Percentiles rank a stretch among this genome's conserved stretches.
phyloP scores from a whole-genome alignment of 2,888 invertebrate genomes.

The Pegoplata infirma region DNA sequence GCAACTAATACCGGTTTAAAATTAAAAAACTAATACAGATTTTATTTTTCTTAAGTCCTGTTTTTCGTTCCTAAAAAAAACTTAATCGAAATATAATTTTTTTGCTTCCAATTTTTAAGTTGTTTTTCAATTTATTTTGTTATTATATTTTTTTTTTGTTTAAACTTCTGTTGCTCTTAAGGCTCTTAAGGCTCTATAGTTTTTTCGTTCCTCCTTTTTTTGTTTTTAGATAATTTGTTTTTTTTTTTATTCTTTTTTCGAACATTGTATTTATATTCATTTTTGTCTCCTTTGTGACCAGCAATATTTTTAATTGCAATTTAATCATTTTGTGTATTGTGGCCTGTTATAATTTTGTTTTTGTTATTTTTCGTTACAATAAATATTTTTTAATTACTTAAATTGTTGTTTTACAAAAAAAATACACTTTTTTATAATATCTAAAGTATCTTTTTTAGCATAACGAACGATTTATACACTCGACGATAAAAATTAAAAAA shows the following conservation, averaged over 20 bases:
- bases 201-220: neutral
- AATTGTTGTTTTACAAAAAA: conserved; percentile 41
- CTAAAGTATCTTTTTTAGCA: conserved; percentile 19
- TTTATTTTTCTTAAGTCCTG: too few relatives aligned
- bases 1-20: too few relatives aligned
- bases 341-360: conserved; percentile 27
- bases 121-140: too few relatives aligned
- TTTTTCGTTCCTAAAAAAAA: too few relatives aligned
- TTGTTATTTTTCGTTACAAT: conserved; percentile 53
- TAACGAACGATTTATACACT: conserved; percentile 13
- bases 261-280: neutral
- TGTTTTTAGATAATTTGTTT: conserved; percentile 13
- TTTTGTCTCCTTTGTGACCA: conserved; percentile 29
- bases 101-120: too few relatives aligned
- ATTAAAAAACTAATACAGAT: too few relatives aligned
- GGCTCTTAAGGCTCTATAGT: neutral
- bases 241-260: conserved; percentile 20
- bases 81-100: too few relatives aligned
- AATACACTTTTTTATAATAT: neutral
- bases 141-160: conserved; percentile 4
- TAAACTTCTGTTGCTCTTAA: too few relatives aligned
- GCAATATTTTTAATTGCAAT: conserved; percentile 66
- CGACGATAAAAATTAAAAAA: too few relatives aligned
- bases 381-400: conserved; percentile 59
- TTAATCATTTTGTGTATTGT: conserved; percentile 66